These are phyloP conservation scores for Macrophya annulata DNA, from an alignment of 2,888 invertebrate species.

Conservation along the genomic window DNA sequence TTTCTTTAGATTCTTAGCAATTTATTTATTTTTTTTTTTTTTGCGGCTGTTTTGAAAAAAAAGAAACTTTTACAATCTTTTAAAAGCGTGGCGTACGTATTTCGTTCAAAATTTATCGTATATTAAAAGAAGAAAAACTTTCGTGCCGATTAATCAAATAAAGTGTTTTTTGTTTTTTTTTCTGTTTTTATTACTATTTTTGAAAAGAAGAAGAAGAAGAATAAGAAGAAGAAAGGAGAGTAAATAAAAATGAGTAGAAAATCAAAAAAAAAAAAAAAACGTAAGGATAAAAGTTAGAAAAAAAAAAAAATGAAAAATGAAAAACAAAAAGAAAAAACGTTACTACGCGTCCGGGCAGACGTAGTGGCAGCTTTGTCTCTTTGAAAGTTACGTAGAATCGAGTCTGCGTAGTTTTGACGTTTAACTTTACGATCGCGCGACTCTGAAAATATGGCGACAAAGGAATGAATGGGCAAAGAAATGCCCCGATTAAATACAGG, in stretches of 20 bases:
- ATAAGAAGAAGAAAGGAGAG: not conserved
- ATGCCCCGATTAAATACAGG: not conserved
- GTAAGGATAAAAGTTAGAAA: constrained; percentile 18
- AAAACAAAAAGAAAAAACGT: not conserved
- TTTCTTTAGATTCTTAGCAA: not conserved
- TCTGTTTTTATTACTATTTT: not conserved
- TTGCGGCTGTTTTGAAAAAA: not conserved
- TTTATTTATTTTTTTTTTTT: not conserved
- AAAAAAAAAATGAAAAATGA: not conserved
- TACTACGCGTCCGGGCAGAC: constrained; percentile 18
- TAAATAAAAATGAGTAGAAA: not conserved
- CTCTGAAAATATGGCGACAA: constrained; percentile 37
- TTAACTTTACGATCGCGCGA: constrained; percentile 36
- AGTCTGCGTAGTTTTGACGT: constrained; percentile 49
- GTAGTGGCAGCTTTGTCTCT: constrained; percentile 13
- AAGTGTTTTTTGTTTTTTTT: not conserved
- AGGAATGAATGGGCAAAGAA: constrained; percentile 27
- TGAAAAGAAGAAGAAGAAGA: not conserved
- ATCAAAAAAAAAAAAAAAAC: not conserved
- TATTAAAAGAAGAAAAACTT: not conserved
- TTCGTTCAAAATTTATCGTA: not conserved
- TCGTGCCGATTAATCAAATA: not conserved
- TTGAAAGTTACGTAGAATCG: constrained; percentile 18
- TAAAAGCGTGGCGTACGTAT: not conserved
- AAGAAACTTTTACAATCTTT: not conserved